phyloP scores from a whole-genome alignment of 2,797 vertebrate genomes.

The Mastacembelus armatus region DNA sequence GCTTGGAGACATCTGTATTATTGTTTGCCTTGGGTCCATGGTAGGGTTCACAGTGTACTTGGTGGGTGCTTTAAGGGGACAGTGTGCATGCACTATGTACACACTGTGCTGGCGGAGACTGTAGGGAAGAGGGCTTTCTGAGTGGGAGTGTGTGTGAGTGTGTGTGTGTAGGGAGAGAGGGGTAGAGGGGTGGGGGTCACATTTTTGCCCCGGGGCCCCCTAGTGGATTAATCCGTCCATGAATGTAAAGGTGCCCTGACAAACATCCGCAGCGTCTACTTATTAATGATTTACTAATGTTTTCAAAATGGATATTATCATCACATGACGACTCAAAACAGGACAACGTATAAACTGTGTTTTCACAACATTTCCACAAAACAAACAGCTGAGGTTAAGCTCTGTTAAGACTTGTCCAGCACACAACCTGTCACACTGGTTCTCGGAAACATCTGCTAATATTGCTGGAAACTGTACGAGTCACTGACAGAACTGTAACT shows the following conservation, averaged over 20 bases:
- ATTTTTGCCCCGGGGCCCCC: constrained; percentile 67
- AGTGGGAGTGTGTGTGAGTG: too few species aligned
- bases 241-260: constrained; percentile 21
- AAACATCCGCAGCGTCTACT: constrained; percentile 19
- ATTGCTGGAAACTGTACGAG: constrained; percentile 30
- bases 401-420: constrained; percentile 62
- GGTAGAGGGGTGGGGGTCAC: constrained; percentile 41
- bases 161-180: too few species aligned
- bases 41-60: constrained; percentile 66
- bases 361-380: neutral
- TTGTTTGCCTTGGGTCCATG: constrained; percentile 68
- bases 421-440: constrained; percentile 80
- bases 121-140: constrained; percentile 49
- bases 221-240: constrained; percentile 68
- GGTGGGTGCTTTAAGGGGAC: constrained; percentile 64
- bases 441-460: constrained; percentile 63
- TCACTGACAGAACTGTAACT: constrained; percentile 47
- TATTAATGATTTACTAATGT: neutral
- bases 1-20: constrained; percentile 73
- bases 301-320: neutral
- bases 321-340: too few species aligned
- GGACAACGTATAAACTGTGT: neutral
- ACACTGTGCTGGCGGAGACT: constrained; percentile 58
- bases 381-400: neutral
- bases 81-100: constrained; percentile 77